Base-by-base conservation (phyloP, 2,113 vertebrate species). In the Archilochus colubris region DNA sequence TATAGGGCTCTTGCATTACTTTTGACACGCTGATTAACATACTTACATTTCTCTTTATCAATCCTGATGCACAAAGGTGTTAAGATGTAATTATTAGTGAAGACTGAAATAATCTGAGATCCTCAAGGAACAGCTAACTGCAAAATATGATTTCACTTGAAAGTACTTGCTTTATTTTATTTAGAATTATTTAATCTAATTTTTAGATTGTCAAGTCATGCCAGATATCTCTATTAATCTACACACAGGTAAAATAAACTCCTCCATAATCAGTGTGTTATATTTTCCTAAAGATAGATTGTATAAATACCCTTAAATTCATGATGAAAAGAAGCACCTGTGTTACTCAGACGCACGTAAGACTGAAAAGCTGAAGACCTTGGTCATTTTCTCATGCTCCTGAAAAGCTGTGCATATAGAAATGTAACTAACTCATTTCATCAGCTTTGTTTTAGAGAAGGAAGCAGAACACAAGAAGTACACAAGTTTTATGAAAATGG, bases 401-500 rank as follows among this genome's bases (percentile, higher is more conserved):
- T 72, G 54, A 91, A 82, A 23, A 83, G 57, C 50, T 15, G 18
- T 80, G 76, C 19, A 25, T 20, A 14, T 57, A 70, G n/a, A 53
- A 40, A 15, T 2, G 12, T 72, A 88, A 69, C 40, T 44, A 86
- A 93, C 54, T 86, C 59, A 84, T 91, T 51, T 86, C 57, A 84
- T 91, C 88, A 57, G 24, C 76, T 94, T 62, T 64, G 64, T 16
- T 64, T 97, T 94, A 85, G 83, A 88, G 86, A 94, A 40, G 40
- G 40, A 64, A 89, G 36, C 51, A 57, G 78, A 63, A 63, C 57
- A 55, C 15, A 78, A 63, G 24, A 92, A 90, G 86, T 7, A 23
- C 84, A 82, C 18, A 55, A 30, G 70, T 69, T 64, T 89, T 85
- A 80, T 48, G 48, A 81, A 79, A 94, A 67, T 66, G 7, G 44